Percentiles rank a stretch among this genome's conserved stretches.
Conservation (phyloP, 2,113 vertebrate species). For the Symphodus melops region DNA sequence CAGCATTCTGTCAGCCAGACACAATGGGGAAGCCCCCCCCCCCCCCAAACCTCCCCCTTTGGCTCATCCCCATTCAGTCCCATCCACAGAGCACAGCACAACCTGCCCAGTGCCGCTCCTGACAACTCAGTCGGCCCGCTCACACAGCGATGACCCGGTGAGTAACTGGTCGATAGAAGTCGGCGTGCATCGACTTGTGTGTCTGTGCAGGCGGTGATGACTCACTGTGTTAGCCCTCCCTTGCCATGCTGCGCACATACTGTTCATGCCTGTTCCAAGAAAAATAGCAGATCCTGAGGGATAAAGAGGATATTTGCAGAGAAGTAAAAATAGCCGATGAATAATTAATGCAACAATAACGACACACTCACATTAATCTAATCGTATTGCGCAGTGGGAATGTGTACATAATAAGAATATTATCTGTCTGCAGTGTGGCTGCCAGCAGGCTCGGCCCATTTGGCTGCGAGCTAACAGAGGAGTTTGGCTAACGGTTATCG, state of each 20-base stretch:
- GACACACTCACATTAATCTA: slow-evolving; percentile 59
- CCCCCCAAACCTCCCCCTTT: neutral
- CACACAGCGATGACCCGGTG: slow-evolving; percentile 44
- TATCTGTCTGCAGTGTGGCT: slow-evolving; percentile 64
- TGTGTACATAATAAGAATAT: slow-evolving; percentile 71
- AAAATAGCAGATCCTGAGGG: slow-evolving; percentile 29
- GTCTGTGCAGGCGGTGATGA: slow-evolving; percentile 46
- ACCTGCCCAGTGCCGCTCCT: slow-evolving; percentile 40
- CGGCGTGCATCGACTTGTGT: slow-evolving; percentile 45
- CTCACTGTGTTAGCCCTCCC: slow-evolving; percentile 35
- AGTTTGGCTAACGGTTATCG: slow-evolving; percentile 63
- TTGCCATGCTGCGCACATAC: slow-evolving; percentile 28
- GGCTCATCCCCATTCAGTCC: slow-evolving; percentile 20
- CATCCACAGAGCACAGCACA: slow-evolving; percentile 24
- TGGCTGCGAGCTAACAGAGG: slow-evolving; percentile 56
- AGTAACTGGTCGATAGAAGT: slow-evolving; percentile 67
- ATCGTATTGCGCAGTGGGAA: slow-evolving; percentile 57
- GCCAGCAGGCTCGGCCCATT: slow-evolving; percentile 64
- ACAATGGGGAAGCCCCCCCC: slow-evolving; percentile 49
- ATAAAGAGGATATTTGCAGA: slow-evolving; percentile 41
- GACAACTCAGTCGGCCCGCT: slow-evolving; percentile 61
- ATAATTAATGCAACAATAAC: slow-evolving; percentile 69
- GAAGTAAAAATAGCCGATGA: slow-evolving; percentile 55
- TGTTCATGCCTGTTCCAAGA: neutral
- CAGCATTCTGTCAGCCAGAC: slow-evolving; percentile 49